Conservation (phyloP, 2,113 vertebrate species). For the Ageneiosus marmoratus region DNA sequence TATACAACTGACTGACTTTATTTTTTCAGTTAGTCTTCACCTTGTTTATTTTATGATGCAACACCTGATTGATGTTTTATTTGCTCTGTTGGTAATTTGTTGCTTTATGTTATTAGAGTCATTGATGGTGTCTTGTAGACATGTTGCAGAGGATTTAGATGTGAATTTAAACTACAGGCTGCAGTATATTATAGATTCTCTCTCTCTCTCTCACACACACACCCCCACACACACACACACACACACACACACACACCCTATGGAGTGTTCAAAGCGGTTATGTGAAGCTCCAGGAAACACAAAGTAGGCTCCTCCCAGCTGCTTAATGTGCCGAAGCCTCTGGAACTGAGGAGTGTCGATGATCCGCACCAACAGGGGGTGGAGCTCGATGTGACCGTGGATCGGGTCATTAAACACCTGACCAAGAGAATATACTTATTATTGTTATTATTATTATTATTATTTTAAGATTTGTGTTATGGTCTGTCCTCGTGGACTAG, state of each 20-base stretch:
- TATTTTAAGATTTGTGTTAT: no score
- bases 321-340: conserved; percentile 85
- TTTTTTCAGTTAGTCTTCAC: not conserved
- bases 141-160: not conserved
- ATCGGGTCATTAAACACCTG: conserved; percentile 83
- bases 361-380: conserved; percentile 86
- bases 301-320: conserved; percentile 88
- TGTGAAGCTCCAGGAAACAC: conserved; percentile 93
- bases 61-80: no score
- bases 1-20: not conserved
- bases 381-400: conserved; percentile 68
- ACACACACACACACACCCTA: conserved; percentile 72
- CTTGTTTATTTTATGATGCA: no score
- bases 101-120: no score
- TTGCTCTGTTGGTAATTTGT: no score
- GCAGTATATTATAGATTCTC: not conserved
- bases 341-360: conserved; percentile 77
- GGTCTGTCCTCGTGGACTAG: no score
- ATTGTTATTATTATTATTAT: no score
- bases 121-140: no score
- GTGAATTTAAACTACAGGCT: not conserved
- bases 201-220: not conserved
- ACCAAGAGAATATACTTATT: not conserved
- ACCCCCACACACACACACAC: conserved; percentile 18
- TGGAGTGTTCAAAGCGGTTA: conserved; percentile 92